phyloP scores from a whole-genome alignment of 2,888 invertebrate species.

The Phytoseiulus persimilis region DNA sequence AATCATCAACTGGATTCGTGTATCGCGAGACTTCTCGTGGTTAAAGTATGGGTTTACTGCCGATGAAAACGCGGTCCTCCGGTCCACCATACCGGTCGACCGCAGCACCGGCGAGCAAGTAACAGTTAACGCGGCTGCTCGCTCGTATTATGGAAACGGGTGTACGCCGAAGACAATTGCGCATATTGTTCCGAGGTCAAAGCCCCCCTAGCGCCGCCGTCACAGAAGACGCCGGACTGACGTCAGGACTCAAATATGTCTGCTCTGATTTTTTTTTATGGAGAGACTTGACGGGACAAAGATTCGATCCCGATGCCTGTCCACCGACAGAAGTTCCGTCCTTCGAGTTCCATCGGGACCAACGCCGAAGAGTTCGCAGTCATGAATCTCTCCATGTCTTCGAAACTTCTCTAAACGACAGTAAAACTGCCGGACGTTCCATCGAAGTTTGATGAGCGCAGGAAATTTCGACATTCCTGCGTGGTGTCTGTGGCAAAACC shows the following conservation, averaged over 20 bases:
- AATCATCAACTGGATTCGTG: neutral
- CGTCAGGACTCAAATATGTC: neutral
- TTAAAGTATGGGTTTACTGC: neutral
- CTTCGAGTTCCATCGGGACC: no score
- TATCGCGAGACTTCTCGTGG: neutral
- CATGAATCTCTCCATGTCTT: no score
- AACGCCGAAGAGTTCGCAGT: no score
- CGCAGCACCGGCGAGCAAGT: neutral
- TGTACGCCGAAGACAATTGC: neutral
- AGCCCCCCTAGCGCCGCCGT: neutral
- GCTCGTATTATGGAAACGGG: neutral
- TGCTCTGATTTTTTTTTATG: neutral
- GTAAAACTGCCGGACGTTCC: no score
- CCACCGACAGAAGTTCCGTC: no score
- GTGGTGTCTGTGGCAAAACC: no score
- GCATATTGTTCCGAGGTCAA: constrained; percentile 5
- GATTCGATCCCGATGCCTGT: no score
- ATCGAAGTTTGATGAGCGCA: no score
- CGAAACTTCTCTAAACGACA: no score
- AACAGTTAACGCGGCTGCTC: neutral
- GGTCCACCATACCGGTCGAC: neutral
- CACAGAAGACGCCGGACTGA: neutral
- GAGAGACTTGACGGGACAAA: neutral
- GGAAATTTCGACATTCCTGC: no score
- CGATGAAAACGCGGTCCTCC: neutral